Evolutionary conservation across 2,113 vertebrate genomes (phyloP).

Genomic region (Campylorhamphus procurvoides): DNA sequence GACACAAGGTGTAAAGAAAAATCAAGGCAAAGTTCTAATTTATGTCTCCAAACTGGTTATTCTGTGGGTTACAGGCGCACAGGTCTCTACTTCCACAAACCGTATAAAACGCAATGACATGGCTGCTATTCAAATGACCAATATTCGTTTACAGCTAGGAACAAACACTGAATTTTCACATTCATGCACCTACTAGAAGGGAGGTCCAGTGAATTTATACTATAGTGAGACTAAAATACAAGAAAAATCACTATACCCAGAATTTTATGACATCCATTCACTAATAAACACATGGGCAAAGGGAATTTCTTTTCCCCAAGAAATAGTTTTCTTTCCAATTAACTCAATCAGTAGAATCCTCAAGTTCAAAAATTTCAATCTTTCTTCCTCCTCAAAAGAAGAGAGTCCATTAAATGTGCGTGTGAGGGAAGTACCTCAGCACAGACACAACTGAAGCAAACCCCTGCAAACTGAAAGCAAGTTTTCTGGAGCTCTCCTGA

Average conservation of each 20-base stretch:
- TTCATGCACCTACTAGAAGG: not conserved
- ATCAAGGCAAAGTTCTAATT: not conserved
- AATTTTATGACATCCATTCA: not conserved
- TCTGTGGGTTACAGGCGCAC: not conserved
- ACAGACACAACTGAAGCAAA: not conserved
- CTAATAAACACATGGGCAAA: not conserved
- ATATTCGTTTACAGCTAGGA: not conserved
- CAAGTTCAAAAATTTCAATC: not conserved
- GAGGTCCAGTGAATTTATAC: not conserved
- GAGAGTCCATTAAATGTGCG: accelerated
- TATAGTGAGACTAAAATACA: not conserved
- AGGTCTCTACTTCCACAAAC: not conserved
- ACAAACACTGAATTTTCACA: not conserved
- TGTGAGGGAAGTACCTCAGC: not conserved
- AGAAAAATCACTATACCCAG: not conserved
- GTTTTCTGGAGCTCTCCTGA: not conserved
- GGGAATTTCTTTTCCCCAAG: not conserved
- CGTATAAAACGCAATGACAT: not conserved
- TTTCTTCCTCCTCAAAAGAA: not conserved
- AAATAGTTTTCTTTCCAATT: not conserved
- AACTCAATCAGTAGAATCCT: not conserved
- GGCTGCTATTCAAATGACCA: not conserved
- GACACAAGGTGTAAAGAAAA: not conserved
- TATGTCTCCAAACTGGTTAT: not conserved
- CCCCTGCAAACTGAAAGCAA: too few relatives aligned